Conservation (phyloP, 2,113 vertebrate genomes). For the Gallinago jamesoni region DNA sequence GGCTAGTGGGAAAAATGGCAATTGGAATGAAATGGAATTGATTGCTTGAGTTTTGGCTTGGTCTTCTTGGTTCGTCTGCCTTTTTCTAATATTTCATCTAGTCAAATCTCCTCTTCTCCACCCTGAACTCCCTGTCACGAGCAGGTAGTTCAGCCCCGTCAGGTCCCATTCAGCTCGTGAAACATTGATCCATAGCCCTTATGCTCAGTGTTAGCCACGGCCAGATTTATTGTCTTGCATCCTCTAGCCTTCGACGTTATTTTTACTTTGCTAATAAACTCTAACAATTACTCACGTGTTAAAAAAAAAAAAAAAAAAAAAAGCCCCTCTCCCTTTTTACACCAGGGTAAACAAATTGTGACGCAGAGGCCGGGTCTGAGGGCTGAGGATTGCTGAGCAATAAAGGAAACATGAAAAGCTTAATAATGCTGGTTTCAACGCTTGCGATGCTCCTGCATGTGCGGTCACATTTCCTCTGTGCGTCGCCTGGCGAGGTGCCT, state of each 20-base stretch:
- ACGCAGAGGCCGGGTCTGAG: not conserved
- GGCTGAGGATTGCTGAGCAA: conserved; percentile 56
- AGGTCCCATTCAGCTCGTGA: not conserved
- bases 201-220: not conserved
- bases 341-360: conserved; percentile 45
- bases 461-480: conserved; percentile 29
- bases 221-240: conserved; percentile 50
- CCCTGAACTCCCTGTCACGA: not conserved
- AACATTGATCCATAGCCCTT: not conserved
- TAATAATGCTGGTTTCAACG: conserved; percentile 1
- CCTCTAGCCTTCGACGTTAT: conserved; percentile 15
- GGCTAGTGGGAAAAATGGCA: not conserved
- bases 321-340: conserved; percentile 48
- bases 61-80: not conserved
- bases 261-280: conserved; percentile 31
- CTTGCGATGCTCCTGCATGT: conserved; percentile 51
- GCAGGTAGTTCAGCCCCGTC: not conserved
- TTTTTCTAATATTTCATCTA: not conserved
- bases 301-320: too few relatives aligned
- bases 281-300: not conserved
- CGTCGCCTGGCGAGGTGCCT: conserved; percentile 31
- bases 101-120: not conserved
- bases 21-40: not conserved
- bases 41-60: not conserved
- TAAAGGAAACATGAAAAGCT: conserved; percentile 35